Evolutionary conservation across 1,140 invertebrate genomes (phyloP).

Genomic region (Propsilocerus akamusi): DNA sequence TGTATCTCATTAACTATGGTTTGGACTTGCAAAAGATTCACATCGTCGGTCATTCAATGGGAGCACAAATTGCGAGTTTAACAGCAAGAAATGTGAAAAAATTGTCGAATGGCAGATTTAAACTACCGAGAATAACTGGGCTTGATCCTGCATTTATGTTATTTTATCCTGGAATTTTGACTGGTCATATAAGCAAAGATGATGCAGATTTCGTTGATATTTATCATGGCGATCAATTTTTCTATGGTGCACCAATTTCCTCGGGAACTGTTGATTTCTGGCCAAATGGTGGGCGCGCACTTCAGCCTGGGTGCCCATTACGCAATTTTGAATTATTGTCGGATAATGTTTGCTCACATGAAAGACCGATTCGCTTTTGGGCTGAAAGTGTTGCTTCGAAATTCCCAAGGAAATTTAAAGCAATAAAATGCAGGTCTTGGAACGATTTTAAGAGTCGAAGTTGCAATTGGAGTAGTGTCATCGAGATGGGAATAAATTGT

Average conservation of each 20-base stretch:
- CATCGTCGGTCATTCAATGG: slow-evolving; percentile 55
- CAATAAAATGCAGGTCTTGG: slow-evolving; percentile 23
- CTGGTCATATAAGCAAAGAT: slow-evolving; percentile 36
- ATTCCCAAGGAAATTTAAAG: slow-evolving; percentile 26
- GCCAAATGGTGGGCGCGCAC: slow-evolving; percentile 34
- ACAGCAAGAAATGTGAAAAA: slow-evolving; percentile 29
- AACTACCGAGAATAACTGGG: slow-evolving; percentile 29
- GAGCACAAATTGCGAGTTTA: slow-evolving; percentile 50
- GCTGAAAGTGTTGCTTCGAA: slow-evolving; percentile 31
- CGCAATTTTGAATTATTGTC: slow-evolving; percentile 20
- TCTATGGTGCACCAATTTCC: slow-evolving; percentile 30
- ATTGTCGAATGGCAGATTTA: slow-evolving; percentile 13
- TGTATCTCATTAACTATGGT: slow-evolving; percentile 20
- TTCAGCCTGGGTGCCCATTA: slow-evolving; percentile 35
- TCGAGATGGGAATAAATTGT: slow-evolving; percentile 19
- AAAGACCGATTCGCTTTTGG: slow-evolving; percentile 37
- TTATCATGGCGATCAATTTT: slow-evolving; percentile 44
- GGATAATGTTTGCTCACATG: slow-evolving; percentile 37
- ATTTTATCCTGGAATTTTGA: slow-evolving; percentile 31
- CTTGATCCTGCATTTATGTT: slow-evolving; percentile 38
- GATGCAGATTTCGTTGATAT: slow-evolving; percentile 48
- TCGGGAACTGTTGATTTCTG: slow-evolving; percentile 41
- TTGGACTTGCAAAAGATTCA: slow-evolving; percentile 31
- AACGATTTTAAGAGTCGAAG: slow-evolving; percentile 23
- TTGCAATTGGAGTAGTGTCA: slow-evolving; percentile 8